Conservation (phyloP, 2,797 vertebrate genomes). For the Clamator glandarius region DNA sequence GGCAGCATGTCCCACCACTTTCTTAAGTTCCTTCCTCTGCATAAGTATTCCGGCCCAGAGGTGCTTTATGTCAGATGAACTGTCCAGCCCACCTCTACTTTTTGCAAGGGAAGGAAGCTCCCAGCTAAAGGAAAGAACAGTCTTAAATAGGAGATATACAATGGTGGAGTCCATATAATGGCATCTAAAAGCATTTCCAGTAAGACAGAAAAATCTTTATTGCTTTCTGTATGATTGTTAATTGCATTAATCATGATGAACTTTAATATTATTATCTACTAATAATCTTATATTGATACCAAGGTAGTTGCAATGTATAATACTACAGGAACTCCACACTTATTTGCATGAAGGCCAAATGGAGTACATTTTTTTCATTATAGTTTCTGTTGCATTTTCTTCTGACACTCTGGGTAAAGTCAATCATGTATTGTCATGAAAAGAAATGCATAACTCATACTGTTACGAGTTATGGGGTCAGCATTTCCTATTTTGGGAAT, state of each 20-base stretch:
- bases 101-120: conserved; percentile 36
- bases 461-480: conserved; percentile 30
- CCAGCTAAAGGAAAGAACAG: conserved; percentile 30
- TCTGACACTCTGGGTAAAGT: conserved; percentile 38
- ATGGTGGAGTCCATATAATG: conserved; percentile 47
- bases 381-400: conserved; percentile 27
- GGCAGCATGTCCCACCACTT: conserved; percentile 19
- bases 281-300: conserved; percentile 45
- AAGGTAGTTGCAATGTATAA: conserved; percentile 21
- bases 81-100: background rate
- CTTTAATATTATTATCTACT: conserved; percentile 39
- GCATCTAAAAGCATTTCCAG: conserved; percentile 68
- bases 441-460: conserved; percentile 52
- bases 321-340: background rate
- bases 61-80: conserved; percentile 43
- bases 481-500: conserved; percentile 58
- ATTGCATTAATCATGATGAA: conserved; percentile 55
- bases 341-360: conserved; percentile 58
- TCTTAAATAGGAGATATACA: conserved; percentile 37
- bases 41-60: conserved; percentile 23
- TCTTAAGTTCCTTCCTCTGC: conserved; percentile 61
- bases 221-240: conserved; percentile 49
- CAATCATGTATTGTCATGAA: conserved; percentile 38
- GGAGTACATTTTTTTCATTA: conserved; percentile 40
- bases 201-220: conserved; percentile 62